Percentiles rank a stretch among this genome's conserved stretches.
Conservation (phyloP, 2,797 vertebrate genomes). For the Poecilia wingei region DNA sequence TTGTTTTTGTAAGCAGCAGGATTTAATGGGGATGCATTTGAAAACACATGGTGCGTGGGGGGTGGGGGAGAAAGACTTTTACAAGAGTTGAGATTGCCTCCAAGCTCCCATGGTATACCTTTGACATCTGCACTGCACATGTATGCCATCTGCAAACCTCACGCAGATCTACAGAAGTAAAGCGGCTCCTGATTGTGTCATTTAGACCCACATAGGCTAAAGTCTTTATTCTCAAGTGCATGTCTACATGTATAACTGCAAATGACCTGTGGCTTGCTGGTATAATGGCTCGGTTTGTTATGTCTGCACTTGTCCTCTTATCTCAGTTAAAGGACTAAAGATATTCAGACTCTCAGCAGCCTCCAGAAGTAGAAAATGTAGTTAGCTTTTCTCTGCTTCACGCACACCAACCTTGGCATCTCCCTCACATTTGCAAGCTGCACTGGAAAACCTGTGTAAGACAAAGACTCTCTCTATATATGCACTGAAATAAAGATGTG, state of each 20-base stretch:
- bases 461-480: constrained; percentile 31
- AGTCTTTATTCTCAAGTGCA: constrained; percentile 24
- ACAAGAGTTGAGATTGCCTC: constrained; percentile 24
- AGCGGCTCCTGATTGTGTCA: background rate
- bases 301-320: constrained; percentile 25
- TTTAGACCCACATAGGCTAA: constrained; percentile 10
- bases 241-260: constrained; percentile 18
- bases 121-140: constrained; percentile 74
- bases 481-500: constrained; percentile 43
- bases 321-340: constrained; percentile 44
- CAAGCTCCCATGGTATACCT: constrained; percentile 40
- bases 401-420: constrained; percentile 23
- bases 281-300: constrained; percentile 25
- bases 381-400: constrained; percentile 16
- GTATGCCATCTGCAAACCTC: constrained; percentile 54
- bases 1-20: background rate
- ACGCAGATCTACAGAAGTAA: constrained; percentile 7
- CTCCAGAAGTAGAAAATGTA: constrained; percentile 35
- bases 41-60: constrained; percentile 45
- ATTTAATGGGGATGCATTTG: background rate
- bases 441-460: constrained; percentile 47
- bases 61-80: constrained; percentile 55
- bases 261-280: constrained; percentile 32
- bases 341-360: constrained; percentile 34
- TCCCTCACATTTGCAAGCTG: constrained; percentile 35